Conservation (phyloP, 2,888 invertebrate species). For the Agriotes lineatus region DNA sequence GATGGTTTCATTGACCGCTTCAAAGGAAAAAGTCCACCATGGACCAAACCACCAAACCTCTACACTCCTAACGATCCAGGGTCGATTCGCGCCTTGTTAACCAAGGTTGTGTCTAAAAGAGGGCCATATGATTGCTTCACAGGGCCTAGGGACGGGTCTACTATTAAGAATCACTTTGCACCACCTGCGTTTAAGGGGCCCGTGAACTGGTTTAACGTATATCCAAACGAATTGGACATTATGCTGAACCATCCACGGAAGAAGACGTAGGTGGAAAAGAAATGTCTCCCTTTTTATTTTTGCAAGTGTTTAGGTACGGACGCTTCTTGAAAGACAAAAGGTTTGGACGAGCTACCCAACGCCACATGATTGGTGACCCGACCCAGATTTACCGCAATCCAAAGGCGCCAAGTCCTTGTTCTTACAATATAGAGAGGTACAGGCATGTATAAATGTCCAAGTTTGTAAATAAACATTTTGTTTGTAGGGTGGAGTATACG, state of each 20-base stretch:
- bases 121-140: conserved; percentile 66
- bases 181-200: conserved; percentile 53
- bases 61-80: conserved; percentile 53
- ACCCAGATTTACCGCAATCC: conserved; percentile 67
- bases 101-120: conserved; percentile 55
- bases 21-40: conserved; percentile 50
- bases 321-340: conserved; percentile 57
- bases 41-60: conserved; percentile 56
- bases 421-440: conserved; percentile 57
- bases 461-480: not conserved
- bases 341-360: conserved; percentile 64
- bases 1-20: conserved; percentile 59
- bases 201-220: conserved; percentile 56
- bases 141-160: conserved; percentile 67
- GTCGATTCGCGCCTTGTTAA: conserved; percentile 47
- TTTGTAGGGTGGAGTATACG: too few relatives aligned
- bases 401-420: conserved; percentile 69
- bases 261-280: conserved; percentile 18
- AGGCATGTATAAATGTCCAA: not conserved
- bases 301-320: conserved; percentile 51
- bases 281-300: not conserved
- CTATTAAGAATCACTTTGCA: conserved; percentile 70
- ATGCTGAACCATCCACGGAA: conserved; percentile 55
- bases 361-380: conserved; percentile 68
- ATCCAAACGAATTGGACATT: conserved; percentile 55